Evolutionary conservation across 2,888 invertebrate species (phyloP).

Genomic region (Sarcophaga rosellei): DNA sequence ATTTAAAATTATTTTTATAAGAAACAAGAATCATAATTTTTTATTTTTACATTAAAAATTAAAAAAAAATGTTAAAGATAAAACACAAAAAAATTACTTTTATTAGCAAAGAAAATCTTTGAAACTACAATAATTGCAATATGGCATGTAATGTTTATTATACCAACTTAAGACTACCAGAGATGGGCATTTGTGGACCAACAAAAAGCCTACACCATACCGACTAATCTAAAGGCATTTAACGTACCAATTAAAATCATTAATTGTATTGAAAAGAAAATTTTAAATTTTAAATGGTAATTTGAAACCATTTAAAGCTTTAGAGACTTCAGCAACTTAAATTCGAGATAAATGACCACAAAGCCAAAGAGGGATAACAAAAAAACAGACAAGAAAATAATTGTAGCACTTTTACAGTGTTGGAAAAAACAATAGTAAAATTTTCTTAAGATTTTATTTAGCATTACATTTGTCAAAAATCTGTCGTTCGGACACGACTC

Average conservation of each 20-base stretch:
- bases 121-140: slow-evolving; percentile 30
- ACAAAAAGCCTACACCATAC: not conserved
- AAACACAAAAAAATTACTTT: not conserved
- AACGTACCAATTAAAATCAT: not conserved
- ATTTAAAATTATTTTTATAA: slow-evolving; percentile 2
- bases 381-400: not conserved
- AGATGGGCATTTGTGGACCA: not conserved
- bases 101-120: not conserved
- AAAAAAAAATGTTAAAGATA: not conserved
- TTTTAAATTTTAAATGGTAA: slow-evolving; percentile 48
- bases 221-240: not conserved
- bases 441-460: no score
- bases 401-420: no score
- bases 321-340: slow-evolving; percentile 17
- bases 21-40: not conserved
- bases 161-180: not conserved
- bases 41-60: not conserved
- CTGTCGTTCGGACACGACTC: no score
- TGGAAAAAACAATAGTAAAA: no score
- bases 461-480: no score
- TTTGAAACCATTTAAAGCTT: slow-evolving; percentile 35
- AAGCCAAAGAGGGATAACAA: not conserved
- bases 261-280: not conserved
- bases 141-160: slow-evolving; percentile 32
- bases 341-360: not conserved